Evolutionary conservation across 2,888 invertebrate genomes (phyloP).

Genomic region (Synanthedon myopaeformis): DNA sequence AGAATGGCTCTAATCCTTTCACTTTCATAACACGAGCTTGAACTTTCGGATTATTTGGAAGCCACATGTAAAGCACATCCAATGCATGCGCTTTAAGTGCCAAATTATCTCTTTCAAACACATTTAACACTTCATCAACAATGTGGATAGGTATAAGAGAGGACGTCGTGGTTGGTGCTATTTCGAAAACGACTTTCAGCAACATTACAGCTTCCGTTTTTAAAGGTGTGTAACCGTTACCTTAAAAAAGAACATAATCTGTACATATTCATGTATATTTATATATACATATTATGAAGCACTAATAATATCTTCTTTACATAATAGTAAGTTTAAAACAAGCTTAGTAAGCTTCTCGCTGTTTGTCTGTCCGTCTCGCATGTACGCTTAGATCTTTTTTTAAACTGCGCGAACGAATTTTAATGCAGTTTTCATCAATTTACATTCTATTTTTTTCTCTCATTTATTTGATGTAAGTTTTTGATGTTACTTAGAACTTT

Average conservation of each 20-base stretch:
- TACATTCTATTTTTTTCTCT: no score
- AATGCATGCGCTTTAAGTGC: constrained; percentile 34
- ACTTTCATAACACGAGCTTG: constrained; percentile 47
- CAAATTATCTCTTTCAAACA: constrained; percentile 32
- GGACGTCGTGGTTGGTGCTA: constrained; percentile 26
- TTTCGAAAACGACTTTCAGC: constrained; percentile 29
- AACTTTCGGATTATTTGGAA: constrained; percentile 40
- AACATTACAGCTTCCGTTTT: constrained; percentile 26
- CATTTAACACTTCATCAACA: constrained; percentile 36
- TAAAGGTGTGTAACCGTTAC: constrained; percentile 11
- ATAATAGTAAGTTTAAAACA: no score
- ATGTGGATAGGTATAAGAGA: constrained; percentile 27
- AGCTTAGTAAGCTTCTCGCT: constrained; percentile 10
- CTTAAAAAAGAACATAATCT: no score
- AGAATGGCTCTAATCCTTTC: constrained; percentile 46
- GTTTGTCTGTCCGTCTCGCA: no score
- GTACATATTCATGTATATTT: no score
- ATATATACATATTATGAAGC: no score
- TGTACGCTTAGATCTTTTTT: no score
- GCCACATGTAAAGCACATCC: constrained; percentile 37
- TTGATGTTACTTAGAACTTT: no score
- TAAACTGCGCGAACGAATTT: no score
- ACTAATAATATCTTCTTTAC: no score
- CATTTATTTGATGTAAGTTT: no score
- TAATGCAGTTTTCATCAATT: no score